phyloP scores from a whole-genome alignment of 1,140 invertebrate species.

The silkworm (Bombyx mori) region ASM3026992v2 NC_085113.1:4943501-4944000 shows the following conservation, averaged over 20 bases:
- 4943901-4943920: constrained; percentile 63
- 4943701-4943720: constrained; percentile 61
- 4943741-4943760: constrained; percentile 29
- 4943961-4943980: constrained; percentile 66
- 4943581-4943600: too few relatives aligned
- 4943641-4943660: too few relatives aligned
- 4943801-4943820: constrained; percentile 15
- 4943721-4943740: constrained; percentile 40
- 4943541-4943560: too few relatives aligned
- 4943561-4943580: too few relatives aligned
- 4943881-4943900: constrained; percentile 56
- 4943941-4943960: constrained; percentile 54
- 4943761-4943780: constrained; percentile 23
- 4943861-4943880: constrained; percentile 57
- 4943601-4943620: too few relatives aligned
- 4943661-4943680: constrained; percentile 10
- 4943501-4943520: constrained; percentile 11
- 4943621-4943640: too few relatives aligned
- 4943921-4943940: constrained; percentile 62
- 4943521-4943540: constrained; percentile 12
- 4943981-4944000: constrained; percentile 63
- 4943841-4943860: constrained; percentile 47
- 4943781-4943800: constrained; percentile 8
- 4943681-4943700: constrained; percentile 18
- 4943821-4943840: constrained; percentile 20